Evolutionary conservation across 2,797 vertebrate species (phyloP).

Genomic region (Peromyscus nudipes): DNA sequence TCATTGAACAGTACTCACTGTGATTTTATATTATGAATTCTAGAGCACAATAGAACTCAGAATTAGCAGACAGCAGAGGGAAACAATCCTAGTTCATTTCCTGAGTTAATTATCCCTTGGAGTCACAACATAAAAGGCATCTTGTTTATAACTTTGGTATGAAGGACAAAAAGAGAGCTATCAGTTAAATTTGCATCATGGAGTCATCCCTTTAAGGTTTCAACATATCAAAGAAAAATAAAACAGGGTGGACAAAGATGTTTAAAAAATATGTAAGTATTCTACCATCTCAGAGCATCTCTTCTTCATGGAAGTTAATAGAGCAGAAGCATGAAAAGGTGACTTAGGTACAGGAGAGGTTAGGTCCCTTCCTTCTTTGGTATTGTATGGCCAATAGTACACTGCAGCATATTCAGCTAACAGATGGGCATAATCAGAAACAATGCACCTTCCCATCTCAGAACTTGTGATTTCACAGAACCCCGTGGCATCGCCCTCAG

Average conservation of each 20-base stretch:
- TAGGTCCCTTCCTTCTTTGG: background rate
- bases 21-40: conserved; percentile 47
- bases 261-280: background rate
- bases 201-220: conserved; percentile 18
- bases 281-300: background rate
- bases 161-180: background rate
- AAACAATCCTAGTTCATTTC: conserved; percentile 31
- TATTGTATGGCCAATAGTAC: background rate
- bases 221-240: background rate
- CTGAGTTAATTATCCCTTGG: conserved; percentile 46
- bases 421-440: background rate
- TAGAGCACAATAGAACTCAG: conserved; percentile 39
- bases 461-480: background rate
- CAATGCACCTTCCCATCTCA: background rate
- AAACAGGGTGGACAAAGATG: background rate
- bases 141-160: background rate
- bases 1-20: background rate
- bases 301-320: background rate
- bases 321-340: conserved; percentile 6
- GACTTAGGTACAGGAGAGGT: background rate
- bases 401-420: background rate
- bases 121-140: conserved; percentile 37
- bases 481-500: background rate
- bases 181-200: conserved; percentile 39
- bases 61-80: background rate